Conservation (phyloP, 2,113 vertebrate genomes). For the Symphodus melops region DNA sequence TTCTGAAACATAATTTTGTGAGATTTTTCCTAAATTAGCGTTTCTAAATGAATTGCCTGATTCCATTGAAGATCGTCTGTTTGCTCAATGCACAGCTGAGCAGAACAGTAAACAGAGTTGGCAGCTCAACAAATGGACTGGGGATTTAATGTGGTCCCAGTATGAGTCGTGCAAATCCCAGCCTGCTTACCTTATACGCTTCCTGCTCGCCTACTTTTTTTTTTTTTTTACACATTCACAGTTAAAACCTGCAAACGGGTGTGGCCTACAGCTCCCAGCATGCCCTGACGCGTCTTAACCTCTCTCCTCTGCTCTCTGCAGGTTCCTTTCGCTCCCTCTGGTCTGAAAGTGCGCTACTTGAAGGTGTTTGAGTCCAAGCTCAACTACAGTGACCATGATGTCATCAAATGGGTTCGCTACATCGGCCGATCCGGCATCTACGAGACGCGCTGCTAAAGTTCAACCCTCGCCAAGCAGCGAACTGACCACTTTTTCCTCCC, state of each 20-base stretch:
- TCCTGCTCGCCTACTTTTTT: constrained; percentile 18
- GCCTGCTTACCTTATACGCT: not conserved
- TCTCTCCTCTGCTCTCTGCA: constrained; percentile 53
- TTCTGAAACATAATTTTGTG: no score
- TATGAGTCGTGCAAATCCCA: constrained; percentile 27
- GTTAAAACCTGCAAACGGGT: not conserved
- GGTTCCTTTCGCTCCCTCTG: constrained; percentile 98
- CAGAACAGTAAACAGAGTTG: not conserved
- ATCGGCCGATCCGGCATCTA: constrained; percentile 99
- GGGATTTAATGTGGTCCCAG: not conserved
- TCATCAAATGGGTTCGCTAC: constrained; percentile 99
- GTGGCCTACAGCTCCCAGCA: constrained; percentile 11
- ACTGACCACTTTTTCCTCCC: constrained; percentile 61
- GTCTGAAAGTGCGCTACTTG: constrained; percentile 99
- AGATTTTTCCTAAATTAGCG: no score
- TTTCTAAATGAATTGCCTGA: no score
- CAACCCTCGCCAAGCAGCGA: constrained; percentile 55
- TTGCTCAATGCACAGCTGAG: not conserved
- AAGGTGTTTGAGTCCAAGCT: constrained; percentile 99
- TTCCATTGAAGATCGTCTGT: no score
- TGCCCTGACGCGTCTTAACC: constrained; percentile 15
- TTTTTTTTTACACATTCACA: not conserved
- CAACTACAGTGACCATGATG: constrained; percentile 99
- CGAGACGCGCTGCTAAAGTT: constrained; percentile 96
- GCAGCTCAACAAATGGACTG: constrained; percentile 12